A percentile compares a stretch with the other conserved stretches of the same genome.
Evolutionary conservation across 2,888 invertebrate species (phyloP).

Genomic region (Troides oblongomaculatus): DNA sequence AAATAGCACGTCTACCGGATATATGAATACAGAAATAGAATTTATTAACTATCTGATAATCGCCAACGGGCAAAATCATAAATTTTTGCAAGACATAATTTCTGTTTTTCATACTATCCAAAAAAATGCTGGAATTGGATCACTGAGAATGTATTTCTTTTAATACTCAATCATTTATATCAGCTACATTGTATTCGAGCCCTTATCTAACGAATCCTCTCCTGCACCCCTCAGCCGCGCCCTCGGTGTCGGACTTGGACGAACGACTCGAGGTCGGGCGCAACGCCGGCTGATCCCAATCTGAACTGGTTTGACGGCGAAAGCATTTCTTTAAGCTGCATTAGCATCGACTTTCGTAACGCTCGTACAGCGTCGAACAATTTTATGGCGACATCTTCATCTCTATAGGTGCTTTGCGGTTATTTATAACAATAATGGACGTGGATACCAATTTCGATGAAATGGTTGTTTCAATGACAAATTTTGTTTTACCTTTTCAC

Average conservation of each 20-base stretch:
- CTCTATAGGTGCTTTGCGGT: background rate
- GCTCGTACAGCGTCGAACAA: conserved; percentile 7
- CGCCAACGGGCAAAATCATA: no score
- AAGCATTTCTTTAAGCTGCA: conserved; percentile 13
- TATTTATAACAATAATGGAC: background rate
- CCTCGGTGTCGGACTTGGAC: conserved; percentile 43
- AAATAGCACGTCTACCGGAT: no score
- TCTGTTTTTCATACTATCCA: no score
- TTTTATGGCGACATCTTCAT: conserved; percentile 21
- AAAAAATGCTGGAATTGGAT: no score
- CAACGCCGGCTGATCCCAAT: conserved; percentile 24
- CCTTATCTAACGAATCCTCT: conserved; percentile 41
- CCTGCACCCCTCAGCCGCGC: conserved; percentile 33
- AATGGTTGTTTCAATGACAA: no score
- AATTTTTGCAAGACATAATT: no score
- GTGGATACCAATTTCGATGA: no score
- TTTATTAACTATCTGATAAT: no score
- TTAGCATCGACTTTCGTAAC: conserved; percentile 11
- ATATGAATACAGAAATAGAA: no score
- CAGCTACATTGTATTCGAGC: conserved; percentile 19
- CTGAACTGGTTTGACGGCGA: conserved; percentile 32
- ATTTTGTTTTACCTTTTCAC: no score
- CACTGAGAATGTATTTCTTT: no score
- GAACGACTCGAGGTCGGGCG: conserved; percentile 49
- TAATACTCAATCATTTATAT: no score